phyloP scores from a whole-genome alignment of 1,140 invertebrate species.

The Heliconius himera region DNA sequence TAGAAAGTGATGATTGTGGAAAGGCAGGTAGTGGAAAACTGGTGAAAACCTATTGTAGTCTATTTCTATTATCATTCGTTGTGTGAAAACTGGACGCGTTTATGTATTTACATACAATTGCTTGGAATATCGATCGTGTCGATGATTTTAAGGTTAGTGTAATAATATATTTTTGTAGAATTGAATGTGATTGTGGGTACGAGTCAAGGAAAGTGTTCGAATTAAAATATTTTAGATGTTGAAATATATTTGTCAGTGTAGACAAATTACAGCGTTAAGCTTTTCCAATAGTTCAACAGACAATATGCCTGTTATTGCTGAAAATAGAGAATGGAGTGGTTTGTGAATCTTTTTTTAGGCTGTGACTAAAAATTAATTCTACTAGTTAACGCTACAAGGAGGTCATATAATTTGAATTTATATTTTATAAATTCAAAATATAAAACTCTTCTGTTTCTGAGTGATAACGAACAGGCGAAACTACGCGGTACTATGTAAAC shows the following conservation, averaged over 20 bases:
- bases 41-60: conserved; percentile 40
- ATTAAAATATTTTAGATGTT: not conserved
- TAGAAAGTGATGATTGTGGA: conserved; percentile 72
- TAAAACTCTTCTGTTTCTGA: too few species aligned
- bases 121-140: conserved; percentile 16
- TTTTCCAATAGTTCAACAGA: not conserved
- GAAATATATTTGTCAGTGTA: not conserved
- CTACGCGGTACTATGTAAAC: too few species aligned
- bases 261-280: not conserved
- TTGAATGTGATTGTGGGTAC: not conserved
- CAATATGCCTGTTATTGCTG: too few species aligned
- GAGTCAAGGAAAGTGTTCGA: not conserved
- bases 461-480: too few species aligned
- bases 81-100: conserved; percentile 20
- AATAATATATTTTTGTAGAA: not conserved
- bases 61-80: conserved; percentile 20
- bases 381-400: too few species aligned
- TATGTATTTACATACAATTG: conserved; percentile 29
- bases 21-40: conserved; percentile 61
- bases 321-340: too few species aligned
- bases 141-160: not conserved
- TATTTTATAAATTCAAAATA: too few species aligned
- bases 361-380: too few species aligned
- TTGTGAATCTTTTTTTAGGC: too few species aligned
- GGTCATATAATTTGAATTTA: too few species aligned